Conservation (phyloP, 2,113 vertebrate genomes). For the Anoplopoma fimbria region DNA sequence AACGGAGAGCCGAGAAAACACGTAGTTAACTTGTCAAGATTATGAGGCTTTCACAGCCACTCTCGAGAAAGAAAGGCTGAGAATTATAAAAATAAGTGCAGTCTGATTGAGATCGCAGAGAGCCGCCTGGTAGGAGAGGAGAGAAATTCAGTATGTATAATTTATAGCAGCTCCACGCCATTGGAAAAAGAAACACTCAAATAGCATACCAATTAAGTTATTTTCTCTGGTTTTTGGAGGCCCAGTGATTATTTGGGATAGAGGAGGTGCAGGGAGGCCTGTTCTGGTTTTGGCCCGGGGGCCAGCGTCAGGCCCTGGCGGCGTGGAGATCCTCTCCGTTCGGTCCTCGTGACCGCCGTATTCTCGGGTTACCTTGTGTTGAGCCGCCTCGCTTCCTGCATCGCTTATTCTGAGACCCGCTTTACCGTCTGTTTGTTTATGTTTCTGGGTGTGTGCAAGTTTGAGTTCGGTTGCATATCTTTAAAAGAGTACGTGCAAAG, state of each 20-base stretch:
- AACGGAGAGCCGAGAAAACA: slow-evolving; percentile 49
- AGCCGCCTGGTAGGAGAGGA: slow-evolving; percentile 34
- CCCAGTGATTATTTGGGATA: slow-evolving; percentile 77
- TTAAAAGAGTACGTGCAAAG: slow-evolving; percentile 33
- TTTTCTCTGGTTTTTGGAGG: slow-evolving; percentile 80
- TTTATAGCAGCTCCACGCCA: slow-evolving; percentile 68
- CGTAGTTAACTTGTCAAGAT: slow-evolving; percentile 78
- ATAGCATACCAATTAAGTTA: slow-evolving; percentile 78
- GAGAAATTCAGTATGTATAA: slow-evolving; percentile 68
- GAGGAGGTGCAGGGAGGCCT: slow-evolving; percentile 74
- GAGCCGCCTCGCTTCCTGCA: slow-evolving; percentile 53
- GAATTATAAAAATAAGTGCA: slow-evolving; percentile 61
- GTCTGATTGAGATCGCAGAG: slow-evolving; percentile 73
- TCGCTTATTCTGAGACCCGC: slow-evolving; percentile 50
- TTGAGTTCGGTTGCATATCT: slow-evolving; percentile 25
- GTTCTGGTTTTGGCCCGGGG: slow-evolving; percentile 69
- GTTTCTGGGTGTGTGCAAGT: slow-evolving; percentile 64
- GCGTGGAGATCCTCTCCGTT: slow-evolving; percentile 56
- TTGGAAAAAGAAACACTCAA: slow-evolving; percentile 66
- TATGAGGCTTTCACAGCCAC: slow-evolving; percentile 60
- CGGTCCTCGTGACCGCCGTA: slow-evolving; percentile 51
- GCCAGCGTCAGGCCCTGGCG: slow-evolving; percentile 43
- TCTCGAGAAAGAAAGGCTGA: slow-evolving; percentile 7
- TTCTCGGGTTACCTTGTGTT: slow-evolving; percentile 59
- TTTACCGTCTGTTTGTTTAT: slow-evolving; percentile 67